Conservation (phyloP, 2,113 vertebrate species). For the Scomber scombrus region DNA sequence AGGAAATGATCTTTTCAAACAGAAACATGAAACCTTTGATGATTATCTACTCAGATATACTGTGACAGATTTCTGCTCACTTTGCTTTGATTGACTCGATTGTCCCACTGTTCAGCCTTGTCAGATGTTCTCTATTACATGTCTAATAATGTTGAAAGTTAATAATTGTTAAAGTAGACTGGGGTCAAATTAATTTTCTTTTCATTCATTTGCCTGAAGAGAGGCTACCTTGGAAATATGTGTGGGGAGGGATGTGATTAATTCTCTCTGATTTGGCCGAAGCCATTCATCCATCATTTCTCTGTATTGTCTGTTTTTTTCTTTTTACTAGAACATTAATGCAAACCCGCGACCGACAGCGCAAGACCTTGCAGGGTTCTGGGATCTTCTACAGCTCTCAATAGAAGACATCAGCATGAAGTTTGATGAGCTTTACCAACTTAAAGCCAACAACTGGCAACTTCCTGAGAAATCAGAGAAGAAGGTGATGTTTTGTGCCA, state of each 20-base stretch:
- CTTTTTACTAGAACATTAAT: conserved; percentile 85
- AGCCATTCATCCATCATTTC: conserved; percentile 12
- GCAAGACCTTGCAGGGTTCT: conserved; percentile 98
- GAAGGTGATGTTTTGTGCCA: conserved; percentile 85
- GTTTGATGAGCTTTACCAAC: conserved; percentile 98
- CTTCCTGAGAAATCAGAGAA: conserved; percentile 90
- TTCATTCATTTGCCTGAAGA: conserved; percentile 15
- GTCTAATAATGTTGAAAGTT: conserved; percentile 9
- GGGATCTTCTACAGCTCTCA: conserved; percentile 98
- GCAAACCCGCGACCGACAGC: conserved; percentile 95
- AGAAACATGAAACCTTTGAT: neutral
- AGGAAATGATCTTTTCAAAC: neutral
- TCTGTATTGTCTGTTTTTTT: neutral
- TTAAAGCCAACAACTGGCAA: conserved; percentile 96
- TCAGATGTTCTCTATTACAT: neutral
- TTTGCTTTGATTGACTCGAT: neutral
- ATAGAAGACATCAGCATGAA: conserved; percentile 99
- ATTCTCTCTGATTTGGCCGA: conserved; percentile 7
- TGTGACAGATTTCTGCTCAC: neutral
- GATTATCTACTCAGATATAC: neutral
- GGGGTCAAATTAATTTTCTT: conserved; percentile 15
- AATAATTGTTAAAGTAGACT: conserved; percentile 13
- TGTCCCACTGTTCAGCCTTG: neutral
- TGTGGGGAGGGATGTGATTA: neutral
- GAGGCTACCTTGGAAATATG: neutral